Conservation (phyloP, 2,888 invertebrate genomes). For the Steromphala cineraria region DNA sequence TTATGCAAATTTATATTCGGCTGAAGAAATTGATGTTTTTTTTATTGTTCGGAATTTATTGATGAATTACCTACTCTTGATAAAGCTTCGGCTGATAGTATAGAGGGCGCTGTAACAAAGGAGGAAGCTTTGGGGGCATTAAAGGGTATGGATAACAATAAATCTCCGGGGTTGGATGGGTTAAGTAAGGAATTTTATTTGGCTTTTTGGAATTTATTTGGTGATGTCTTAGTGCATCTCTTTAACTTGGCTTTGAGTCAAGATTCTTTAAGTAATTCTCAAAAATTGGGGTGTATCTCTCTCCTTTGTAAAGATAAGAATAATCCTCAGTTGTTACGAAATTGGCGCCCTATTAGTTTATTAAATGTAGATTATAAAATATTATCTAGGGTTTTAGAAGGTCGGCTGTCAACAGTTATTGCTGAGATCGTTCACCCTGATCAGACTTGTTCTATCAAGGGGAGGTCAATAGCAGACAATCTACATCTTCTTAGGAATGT, state of each 20-base stretch:
- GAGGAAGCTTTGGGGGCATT: no score
- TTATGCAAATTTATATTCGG: no score
- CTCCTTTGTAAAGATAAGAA: no score
- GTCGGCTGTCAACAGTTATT: slow-evolving; percentile 4
- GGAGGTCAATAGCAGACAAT: slow-evolving; percentile 34
- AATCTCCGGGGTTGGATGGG: slow-evolving; percentile 44
- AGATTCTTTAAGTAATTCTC: no score
- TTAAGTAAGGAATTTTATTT: slow-evolving; percentile 41
- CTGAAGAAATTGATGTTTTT: not conserved
- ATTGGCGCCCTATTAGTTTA: slow-evolving; percentile 36
- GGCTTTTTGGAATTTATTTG: slow-evolving; percentile 18
- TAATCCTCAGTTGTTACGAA: not conserved
- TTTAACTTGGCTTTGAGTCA: no score
- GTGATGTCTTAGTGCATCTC: not conserved
- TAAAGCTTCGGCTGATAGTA: slow-evolving; percentile 23
- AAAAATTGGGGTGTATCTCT: no score
- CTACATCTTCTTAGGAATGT: slow-evolving; percentile 40
- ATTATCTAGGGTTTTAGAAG: slow-evolving; percentile 41
- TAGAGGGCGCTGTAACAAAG: no score
- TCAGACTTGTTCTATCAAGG: slow-evolving; percentile 13
- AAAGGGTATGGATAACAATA: slow-evolving; percentile 25
- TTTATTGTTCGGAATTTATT: not conserved
- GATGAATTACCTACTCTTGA: not conserved
- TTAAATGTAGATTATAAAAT: slow-evolving; percentile 45
- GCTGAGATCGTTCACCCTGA: no score